Evolutionary conservation across 1,140 invertebrate genomes (phyloP), one percentile per base, ranked within the genome.

Genomic region (Ips typographus): DNA sequence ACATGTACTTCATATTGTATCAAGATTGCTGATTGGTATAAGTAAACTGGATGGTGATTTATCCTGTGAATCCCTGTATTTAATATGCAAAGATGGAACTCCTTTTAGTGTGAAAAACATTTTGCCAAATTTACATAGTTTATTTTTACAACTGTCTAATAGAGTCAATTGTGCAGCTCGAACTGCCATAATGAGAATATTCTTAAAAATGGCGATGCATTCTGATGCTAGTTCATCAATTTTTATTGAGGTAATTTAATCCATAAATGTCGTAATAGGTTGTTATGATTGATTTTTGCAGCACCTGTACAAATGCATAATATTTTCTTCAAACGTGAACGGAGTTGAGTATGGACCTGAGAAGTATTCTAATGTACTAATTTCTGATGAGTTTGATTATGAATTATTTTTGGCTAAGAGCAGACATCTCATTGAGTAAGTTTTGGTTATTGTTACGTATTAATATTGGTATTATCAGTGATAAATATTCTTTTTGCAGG

Each of bases 161-260:
- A 73, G 68, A 68, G 6, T 44, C 2, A 43, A 66, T 59, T 49
- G 6, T 51, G 47, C 56, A 37, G 44, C 53, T 36, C 51, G 65
- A 51, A 5, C 43, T 47, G 51, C 62, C 8, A 68, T 73, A 56
- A 55, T 73, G 44, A 68, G 56, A 52, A 70, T 73, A 55, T 68
- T 73, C 49, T 65, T 65, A 37, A 73, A 71, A 57, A 71, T 61
- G 68, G 72, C 72, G 7, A 71, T 73, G 65, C 72, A 73, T 65
- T 47, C 66, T n/a, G 72, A 73, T 65, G 37, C 65, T n/a, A 55
- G 60, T 39, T 58, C 72, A 57, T 49, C 42, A 41, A 39, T 44
- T 41, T 73, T 71, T 62, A 8, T 57, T 55, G 60, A 71, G 41
- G 72, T 73, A 61, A 52, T 47, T 36, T 61, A 38, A 61, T 61